These are phyloP conservation scores for Sebastes kiyomatsui DNA, from an alignment of 2,797 vertebrate genomes.

Conservation along the genomic window DNA sequence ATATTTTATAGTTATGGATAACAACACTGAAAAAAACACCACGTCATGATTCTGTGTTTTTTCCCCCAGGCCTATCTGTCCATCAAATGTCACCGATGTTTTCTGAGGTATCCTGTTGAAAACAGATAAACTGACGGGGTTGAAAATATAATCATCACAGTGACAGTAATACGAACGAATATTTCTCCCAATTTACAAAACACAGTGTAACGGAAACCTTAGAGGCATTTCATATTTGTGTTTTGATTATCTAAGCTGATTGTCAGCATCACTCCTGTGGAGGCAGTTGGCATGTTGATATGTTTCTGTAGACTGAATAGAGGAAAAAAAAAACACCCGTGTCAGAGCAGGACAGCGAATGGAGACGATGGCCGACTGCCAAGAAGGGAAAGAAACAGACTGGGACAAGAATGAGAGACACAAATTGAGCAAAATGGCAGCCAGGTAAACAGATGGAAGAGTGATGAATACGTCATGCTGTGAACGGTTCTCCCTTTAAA, in stretches of 20 bases:
- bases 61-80: neutral
- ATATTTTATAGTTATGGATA: neutral
- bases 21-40: neutral
- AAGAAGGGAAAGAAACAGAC: constrained; percentile 12
- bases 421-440: constrained; percentile 22
- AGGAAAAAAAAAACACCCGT: constrained; percentile 5
- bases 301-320: constrained; percentile 24
- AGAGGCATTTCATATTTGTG: constrained; percentile 28
- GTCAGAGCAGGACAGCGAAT: constrained; percentile 17
- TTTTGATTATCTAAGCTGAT: constrained; percentile 53
- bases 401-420: constrained; percentile 5
- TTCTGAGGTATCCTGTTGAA: neutral
- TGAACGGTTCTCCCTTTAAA: neutral
- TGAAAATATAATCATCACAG: neutral
- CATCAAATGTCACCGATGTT: neutral
- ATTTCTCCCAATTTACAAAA: neutral
- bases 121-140: neutral
- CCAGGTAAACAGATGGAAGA: constrained; percentile 47
- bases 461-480: neutral
- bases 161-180: constrained; percentile 15
- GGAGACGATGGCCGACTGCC: constrained; percentile 49
- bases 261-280: constrained; percentile 32
- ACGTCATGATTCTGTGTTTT: neutral
- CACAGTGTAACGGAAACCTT: neutral
- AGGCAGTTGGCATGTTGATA: constrained; percentile 37